Percentiles rank a stretch among this genome's conserved stretches.
phyloP scores from a whole-genome alignment of 2,888 invertebrate species.

The Mechanitis messenoides region DNA sequence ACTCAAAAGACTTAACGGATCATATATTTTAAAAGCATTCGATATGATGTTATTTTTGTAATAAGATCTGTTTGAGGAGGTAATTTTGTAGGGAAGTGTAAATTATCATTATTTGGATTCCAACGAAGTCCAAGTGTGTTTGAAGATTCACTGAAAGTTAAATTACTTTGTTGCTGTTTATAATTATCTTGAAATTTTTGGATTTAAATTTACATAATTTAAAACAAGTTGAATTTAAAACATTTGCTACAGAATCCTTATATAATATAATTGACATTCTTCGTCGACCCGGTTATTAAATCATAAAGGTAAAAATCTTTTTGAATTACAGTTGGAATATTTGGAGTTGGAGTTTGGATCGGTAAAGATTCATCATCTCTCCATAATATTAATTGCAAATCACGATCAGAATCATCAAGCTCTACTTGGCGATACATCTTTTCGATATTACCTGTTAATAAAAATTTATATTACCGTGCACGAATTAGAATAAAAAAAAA shows the following conservation, averaged over 20 bases:
- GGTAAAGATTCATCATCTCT: slow-evolving; percentile 25
- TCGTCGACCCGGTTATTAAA: slow-evolving; percentile 8
- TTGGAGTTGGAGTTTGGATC: slow-evolving; percentile 15
- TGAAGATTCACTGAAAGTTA: slow-evolving; percentile 7
- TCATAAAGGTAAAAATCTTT: slow-evolving; percentile 10
- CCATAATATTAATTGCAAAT: slow-evolving; percentile 27
- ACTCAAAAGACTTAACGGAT: slow-evolving; percentile 21
- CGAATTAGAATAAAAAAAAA: slow-evolving; percentile 26
- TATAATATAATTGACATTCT: background rate
- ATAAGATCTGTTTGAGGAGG: too few species aligned
- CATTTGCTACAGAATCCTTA: background rate
- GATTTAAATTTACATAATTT: slow-evolving; percentile 3
- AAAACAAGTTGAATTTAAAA: background rate
- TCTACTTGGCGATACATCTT: slow-evolving; percentile 28
- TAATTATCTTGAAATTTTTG: background rate
- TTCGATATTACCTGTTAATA: slow-evolving; percentile 27
- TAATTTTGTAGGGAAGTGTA: slow-evolving; percentile 15
- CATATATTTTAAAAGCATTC: slow-evolving; percentile 18
- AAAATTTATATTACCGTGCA: slow-evolving; percentile 23
- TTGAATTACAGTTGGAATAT: slow-evolving; percentile 6
- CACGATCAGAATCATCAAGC: slow-evolving; percentile 14
- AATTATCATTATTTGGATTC: background rate
- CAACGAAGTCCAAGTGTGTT: slow-evolving; percentile 2
- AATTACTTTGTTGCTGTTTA: background rate
- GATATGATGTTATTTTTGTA: slow-evolving; percentile 12